Evolutionary conservation across 2,113 vertebrate genomes (phyloP), one percentile per base, ranked within the genome.

Genomic region (Sisor rabdophorus): DNA sequence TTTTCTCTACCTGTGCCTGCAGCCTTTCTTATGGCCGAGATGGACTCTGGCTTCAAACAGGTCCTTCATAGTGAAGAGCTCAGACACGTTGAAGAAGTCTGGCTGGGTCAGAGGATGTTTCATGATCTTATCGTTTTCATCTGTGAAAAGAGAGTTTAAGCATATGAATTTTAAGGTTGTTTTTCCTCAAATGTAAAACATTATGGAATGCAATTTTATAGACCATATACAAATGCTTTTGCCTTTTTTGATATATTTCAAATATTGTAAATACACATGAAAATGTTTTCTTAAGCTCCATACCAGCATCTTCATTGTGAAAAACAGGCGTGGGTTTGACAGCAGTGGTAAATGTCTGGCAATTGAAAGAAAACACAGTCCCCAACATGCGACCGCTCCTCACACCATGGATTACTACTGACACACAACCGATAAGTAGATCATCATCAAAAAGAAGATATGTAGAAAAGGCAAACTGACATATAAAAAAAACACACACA

Each of bases 31-130:
- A 82, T 99, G 97, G 1, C 97, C 97, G 26, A 98, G 91, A 81
- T 99, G 97, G 28, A 98, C 95, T 0, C 94, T 91, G 54, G 97
- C 95, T 0, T 97, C 84, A 11, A 98, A 98, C 22, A 98, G 89
- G 17, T 94, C 93, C 72, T 92, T 93, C 1, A 98, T 2, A 0
- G 93, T 91, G 81, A 95, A 92, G 2, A 99, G 90, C 77, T 99
- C 97, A 19, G 93, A 91, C 78, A 98, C 61, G 0, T 82, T 92
- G 86, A 99, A 99, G 78, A 88, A 98, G 82, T 99, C 97, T 0
- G 92, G 83, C 11, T 95, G 93, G 11, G 81, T 81, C 2, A 99
- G 92, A 0, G 97, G 91, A 63, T 89, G 76, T 0, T 75, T 83
- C 2, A 95, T 17, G 2, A 95, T 61, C 63, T 48, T 86, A 0